These are phyloP conservation scores for Pseudonaja textilis DNA, from an alignment of 2,113 vertebrate species.

Conservation along the genomic window DNA sequence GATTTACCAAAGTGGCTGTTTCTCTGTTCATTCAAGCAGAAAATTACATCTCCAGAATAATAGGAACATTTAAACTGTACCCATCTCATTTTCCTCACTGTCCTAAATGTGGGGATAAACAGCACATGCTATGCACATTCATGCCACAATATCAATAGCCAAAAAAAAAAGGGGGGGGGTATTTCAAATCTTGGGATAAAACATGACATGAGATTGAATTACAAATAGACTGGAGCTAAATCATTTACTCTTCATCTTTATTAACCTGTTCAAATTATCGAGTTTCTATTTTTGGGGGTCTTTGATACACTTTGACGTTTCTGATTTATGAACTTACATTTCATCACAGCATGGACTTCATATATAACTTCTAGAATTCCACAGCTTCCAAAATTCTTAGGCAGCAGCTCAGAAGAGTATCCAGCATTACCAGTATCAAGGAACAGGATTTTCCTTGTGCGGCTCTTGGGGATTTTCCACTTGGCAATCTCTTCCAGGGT, in stretches of 20 bases:
- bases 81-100: neutral
- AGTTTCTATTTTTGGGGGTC: neutral
- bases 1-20: neutral
- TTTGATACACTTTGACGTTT: neutral
- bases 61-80: neutral
- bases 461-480: constrained; percentile 81
- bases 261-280: neutral
- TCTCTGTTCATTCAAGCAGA: neutral
- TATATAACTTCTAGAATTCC: constrained; percentile 78
- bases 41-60: neutral
- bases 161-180: neutral
- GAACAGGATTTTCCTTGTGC: constrained; percentile 72
- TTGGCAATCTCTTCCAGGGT: constrained; percentile 80
- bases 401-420: constrained; percentile 60
- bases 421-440: constrained; percentile 57
- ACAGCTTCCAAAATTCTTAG: constrained; percentile 68
- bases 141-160: neutral
- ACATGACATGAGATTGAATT: neutral
- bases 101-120: neutral
- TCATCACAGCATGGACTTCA: constrained; percentile 79
- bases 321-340: constrained; percentile 79
- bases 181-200: constrained; percentile 3
- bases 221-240: neutral
- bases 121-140: neutral
- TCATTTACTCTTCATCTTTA: neutral